Conservation (phyloP, 2,888 invertebrate species). For the Pyrochroa serraticornis region DNA sequence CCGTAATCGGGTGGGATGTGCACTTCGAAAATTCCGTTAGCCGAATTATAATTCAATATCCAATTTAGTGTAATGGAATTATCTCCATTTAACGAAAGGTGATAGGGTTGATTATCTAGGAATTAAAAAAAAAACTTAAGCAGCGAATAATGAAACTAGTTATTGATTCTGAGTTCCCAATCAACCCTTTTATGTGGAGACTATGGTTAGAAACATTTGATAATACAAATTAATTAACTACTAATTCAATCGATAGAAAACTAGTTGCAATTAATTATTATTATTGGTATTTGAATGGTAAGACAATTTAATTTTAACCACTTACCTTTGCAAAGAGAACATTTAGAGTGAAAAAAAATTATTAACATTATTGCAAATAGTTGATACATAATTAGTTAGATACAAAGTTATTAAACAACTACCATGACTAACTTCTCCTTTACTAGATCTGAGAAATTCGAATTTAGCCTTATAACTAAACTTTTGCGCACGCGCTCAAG, state of each 20-base stretch:
- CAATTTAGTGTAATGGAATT: slow-evolving; percentile 58
- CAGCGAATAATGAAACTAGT: not conserved
- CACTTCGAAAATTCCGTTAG: slow-evolving; percentile 60
- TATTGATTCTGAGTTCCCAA: not conserved
- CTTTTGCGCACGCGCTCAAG: slow-evolving; percentile 16
- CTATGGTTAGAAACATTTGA: no score
- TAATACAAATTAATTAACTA: no score
- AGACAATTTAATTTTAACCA: no score
- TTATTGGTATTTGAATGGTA: no score
- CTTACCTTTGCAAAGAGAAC: no score
- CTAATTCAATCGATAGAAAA: no score
- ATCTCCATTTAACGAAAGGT: slow-evolving; percentile 55
- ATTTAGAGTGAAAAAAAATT: no score
- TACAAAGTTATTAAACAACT: no score
- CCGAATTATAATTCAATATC: slow-evolving; percentile 57
- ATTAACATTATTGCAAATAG: not conserved
- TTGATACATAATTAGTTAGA: not conserved
- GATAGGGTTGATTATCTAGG: slow-evolving; percentile 42
- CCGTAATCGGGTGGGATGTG: slow-evolving; percentile 59
- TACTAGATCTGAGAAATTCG: slow-evolving; percentile 18
- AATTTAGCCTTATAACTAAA: slow-evolving; percentile 21
- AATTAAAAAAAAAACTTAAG: not conserved
- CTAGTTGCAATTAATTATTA: no score
- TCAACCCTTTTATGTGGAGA: no score
- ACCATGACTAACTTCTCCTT: not conserved